phyloP scores from a whole-genome alignment of 2,797 vertebrate genomes.

The Etheostoma perlongum region DNA sequence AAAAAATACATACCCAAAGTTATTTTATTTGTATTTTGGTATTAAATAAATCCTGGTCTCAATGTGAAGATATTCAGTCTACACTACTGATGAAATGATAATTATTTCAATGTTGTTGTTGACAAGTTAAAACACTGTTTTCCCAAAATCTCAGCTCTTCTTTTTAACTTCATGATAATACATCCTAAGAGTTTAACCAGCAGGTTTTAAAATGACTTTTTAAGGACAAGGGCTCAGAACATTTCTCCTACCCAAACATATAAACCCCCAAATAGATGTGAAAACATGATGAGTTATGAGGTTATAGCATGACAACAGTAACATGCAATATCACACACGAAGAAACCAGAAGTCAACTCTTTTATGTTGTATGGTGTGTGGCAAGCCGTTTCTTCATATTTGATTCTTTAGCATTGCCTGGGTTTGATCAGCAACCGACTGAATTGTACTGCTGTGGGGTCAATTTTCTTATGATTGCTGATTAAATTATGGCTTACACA shows the following conservation, averaged over 20 bases:
- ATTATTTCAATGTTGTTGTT: conserved; percentile 11
- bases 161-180: conserved; percentile 18
- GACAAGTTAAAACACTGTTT: conserved; percentile 19
- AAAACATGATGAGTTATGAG: conserved; percentile 52
- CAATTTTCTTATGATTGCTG: conserved; percentile 3
- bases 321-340: conserved; percentile 27
- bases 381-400: conserved; percentile 11
- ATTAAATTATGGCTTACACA: conserved; percentile 10
- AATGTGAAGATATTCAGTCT: conserved; percentile 11
- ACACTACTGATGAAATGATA: conserved; percentile 14
- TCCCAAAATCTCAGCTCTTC: conserved; percentile 18
- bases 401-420: conserved; percentile 5
- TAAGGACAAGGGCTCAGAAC: neutral
- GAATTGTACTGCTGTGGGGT: neutral
- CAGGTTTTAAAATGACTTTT: conserved; percentile 15
- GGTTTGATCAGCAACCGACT: conserved; percentile 7
- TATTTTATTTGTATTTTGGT: conserved; percentile 1
- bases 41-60: conserved; percentile 11
- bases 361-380: conserved; percentile 26
- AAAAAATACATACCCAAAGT: neutral
- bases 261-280: conserved; percentile 17
- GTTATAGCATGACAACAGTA: conserved; percentile 31
- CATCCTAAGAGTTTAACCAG: conserved; percentile 10
- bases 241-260: conserved; percentile 8
- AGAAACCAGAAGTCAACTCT: conserved; percentile 13